These are phyloP conservation scores for Hyperoplus lanceolatus DNA, from an alignment of 2,797 vertebrate genomes.

Conservation along the genomic window DNA sequence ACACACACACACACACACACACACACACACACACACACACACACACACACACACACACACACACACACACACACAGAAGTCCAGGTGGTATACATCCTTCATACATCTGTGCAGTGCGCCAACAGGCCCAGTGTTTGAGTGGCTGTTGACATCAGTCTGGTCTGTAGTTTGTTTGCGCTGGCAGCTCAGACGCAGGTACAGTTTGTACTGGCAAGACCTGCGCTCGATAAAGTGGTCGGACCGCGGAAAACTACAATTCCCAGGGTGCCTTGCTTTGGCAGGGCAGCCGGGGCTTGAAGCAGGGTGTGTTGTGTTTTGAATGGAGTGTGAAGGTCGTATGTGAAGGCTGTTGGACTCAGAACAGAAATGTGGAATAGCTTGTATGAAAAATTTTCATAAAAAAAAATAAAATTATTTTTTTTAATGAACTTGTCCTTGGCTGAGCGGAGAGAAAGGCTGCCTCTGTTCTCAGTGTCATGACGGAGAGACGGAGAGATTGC, in stretches of 20 bases:
- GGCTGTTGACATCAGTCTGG: constrained; percentile 74
- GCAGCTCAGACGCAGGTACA: constrained; percentile 69
- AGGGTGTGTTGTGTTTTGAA: constrained; percentile 44
- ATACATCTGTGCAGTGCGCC: constrained; percentile 58
- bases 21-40: constrained; percentile 8
- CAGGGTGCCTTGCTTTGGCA: constrained; percentile 77
- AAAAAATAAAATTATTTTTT: constrained; percentile 49
- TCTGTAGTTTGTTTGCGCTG: constrained; percentile 74
- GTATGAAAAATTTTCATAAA: constrained; percentile 45
- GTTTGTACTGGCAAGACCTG: constrained; percentile 55
- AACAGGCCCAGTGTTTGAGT: constrained; percentile 63
- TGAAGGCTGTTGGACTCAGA: constrained; percentile 52
- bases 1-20: constrained; percentile 18
- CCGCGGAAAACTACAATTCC: constrained; percentile 81
- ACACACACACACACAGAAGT: constrained; percentile 33
- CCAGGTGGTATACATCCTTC: constrained; percentile 58
- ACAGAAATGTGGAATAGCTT: constrained; percentile 47
- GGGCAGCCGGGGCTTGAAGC: constrained; percentile 38
- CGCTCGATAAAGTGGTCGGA: constrained; percentile 62
- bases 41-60: too few species aligned
- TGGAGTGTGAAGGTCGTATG: constrained; percentile 52
- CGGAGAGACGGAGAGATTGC: constrained; percentile 22
- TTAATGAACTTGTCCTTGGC: constrained; percentile 76
- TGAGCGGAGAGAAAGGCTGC: constrained; percentile 51
- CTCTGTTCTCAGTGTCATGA: constrained; percentile 52